Base-by-base conservation (phyloP, 1,140 invertebrate species). In the Apis laboriosa region DNA sequence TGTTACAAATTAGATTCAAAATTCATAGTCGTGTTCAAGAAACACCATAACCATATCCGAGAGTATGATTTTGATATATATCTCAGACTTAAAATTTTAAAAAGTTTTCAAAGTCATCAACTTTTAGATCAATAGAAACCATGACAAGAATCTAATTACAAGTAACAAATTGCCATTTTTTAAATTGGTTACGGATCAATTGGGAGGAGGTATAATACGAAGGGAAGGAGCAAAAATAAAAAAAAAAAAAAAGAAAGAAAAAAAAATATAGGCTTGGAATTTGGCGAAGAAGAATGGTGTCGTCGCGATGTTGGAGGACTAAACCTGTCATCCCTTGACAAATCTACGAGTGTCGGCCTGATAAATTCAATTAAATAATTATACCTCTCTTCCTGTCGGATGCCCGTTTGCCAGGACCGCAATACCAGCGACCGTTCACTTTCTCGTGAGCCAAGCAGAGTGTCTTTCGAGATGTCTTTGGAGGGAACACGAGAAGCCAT, bases 301-400 rank as follows among this genome's bases (percentile, higher is more conserved):
- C 74, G 67, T 75, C 74, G 74, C 80, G 64, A 24, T 67, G 51
- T 61, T 49, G 84, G 56, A 86, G 72, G 67, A 86, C 84, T 88
- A 89, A 81, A 86, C 83, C 83, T 86, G 86, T 90, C 86, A 87
- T 43, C 72, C 83, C 58, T 67, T 87, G 89, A 90, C 89, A 90
- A 88, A 90, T 90, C 89, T 89, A 88, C 89, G 83, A 87, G 79
- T 81, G 84, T 83, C 74, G 83, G 72, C 66, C 86, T 90, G 90
- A 93, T 92, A 92, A 93, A 94, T 93, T 92, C 92, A 92, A 93
- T 94, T 93, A 93, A 93, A 94, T 90, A 93, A 93, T 94, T 93
- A 93, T 92, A 89, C 80, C 66, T 81, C 61, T 55, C 67, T 63
- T 19, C 9, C 19, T 24, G n/a, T 12, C 19, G 24, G 13, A 21